Percentiles rank a stretch among this genome's conserved stretches.
Evolutionary conservation across 2,888 invertebrate species (phyloP).

Genomic region (Clusia tigrina): DNA sequence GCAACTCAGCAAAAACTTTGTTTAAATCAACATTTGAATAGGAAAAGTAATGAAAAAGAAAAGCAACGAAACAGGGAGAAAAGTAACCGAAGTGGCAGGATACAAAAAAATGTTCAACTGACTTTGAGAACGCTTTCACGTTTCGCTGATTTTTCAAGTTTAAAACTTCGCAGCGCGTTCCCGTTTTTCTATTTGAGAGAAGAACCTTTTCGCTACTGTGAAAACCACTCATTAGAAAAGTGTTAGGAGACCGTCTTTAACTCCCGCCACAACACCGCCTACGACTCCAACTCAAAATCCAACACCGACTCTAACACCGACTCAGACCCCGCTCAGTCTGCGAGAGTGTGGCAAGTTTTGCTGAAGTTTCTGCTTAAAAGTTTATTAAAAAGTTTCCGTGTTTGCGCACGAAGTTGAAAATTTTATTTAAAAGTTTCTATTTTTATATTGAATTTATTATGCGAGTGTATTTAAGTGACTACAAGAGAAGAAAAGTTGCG

Average conservation of each 20-base stretch:
- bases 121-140: conserved; percentile 62
- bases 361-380: conserved; percentile 18
- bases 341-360: conserved; percentile 9
- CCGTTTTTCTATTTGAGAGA: background rate
- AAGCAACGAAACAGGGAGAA: background rate
- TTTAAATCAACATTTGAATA: conserved; percentile 43
- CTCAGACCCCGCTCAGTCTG: too few species aligned
- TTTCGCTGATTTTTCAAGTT: conserved; percentile 54
- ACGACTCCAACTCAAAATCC: too few species aligned
- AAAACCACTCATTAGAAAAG: conserved; percentile 32
- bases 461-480: background rate
- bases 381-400: conserved; percentile 30
- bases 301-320: too few species aligned
- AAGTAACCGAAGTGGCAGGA: too few species aligned
- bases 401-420: conserved; percentile 16
- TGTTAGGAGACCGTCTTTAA: conserved; percentile 19
- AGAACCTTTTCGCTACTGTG: conserved; percentile 7
- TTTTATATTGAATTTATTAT: conserved; percentile 27
- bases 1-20: conserved; percentile 21
- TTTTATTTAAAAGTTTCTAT: conserved; percentile 30
- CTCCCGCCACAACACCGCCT: too few species aligned
- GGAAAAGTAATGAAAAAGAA: conserved; percentile 13
- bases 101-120: too few species aligned
- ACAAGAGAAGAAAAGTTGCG: background rate
- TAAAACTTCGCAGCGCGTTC: background rate